Conservation (phyloP, 2,888 invertebrate genomes). For the Drosophila phalerata region DNA sequence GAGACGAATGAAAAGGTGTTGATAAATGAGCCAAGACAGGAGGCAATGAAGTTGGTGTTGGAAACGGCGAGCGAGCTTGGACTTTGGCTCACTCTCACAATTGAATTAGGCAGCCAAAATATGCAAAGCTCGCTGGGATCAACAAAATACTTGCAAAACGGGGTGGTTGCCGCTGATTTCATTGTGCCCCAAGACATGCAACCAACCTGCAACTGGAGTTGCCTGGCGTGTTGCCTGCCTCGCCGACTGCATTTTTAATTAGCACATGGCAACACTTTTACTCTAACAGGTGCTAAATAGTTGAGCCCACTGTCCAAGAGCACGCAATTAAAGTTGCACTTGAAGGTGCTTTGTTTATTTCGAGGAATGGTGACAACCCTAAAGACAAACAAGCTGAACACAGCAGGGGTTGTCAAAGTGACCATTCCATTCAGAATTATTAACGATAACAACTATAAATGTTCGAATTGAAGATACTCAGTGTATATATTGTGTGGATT, state of each 20-base stretch:
- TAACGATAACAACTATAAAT: neutral
- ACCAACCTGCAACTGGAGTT: constrained; percentile 43
- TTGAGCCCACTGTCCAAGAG: constrained; percentile 35
- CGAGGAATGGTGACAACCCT: constrained; percentile 31
- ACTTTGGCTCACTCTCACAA: constrained; percentile 52
- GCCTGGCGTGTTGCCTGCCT: constrained; percentile 14
- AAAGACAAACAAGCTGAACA: constrained; percentile 4
- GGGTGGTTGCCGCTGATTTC: constrained; percentile 45
- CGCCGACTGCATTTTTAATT: constrained; percentile 67
- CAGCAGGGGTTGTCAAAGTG: constrained; percentile 23
- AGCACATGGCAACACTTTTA: constrained; percentile 63
- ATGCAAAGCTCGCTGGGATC: constrained; percentile 65
- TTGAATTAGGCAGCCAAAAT: constrained; percentile 74
- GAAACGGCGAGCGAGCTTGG: constrained; percentile 23
- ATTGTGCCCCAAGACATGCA: constrained; percentile 54
- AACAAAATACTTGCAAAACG: constrained; percentile 59
- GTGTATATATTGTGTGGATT: neutral
- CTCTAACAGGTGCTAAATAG: constrained; percentile 80
- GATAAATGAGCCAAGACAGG: constrained; percentile 65
- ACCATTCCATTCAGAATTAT: constrained; percentile 45
- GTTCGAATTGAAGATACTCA: neutral
- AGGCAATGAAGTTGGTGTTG: constrained; percentile 13
- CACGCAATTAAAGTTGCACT: constrained; percentile 61
- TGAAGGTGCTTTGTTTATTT: constrained; percentile 21
- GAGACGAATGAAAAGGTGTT: constrained; percentile 70